Percentiles rank a stretch among this genome's conserved stretches.
Evolutionary conservation across 2,888 invertebrate species (phyloP).

Genomic region (Lasius fuliginosus): DNA sequence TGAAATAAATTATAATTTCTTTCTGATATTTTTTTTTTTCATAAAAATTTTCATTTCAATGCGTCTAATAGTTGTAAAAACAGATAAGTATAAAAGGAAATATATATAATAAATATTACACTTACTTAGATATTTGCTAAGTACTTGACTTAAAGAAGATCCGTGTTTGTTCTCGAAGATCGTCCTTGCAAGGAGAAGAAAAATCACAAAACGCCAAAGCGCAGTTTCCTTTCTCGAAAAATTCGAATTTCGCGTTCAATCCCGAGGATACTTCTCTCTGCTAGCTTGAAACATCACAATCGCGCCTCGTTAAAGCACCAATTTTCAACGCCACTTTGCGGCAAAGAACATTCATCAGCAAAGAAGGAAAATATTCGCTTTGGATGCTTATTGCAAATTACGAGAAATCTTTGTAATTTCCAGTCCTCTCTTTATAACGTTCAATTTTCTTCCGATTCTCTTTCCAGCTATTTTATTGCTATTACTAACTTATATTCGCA

Average conservation of each 20-base stretch:
- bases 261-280: not conserved
- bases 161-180: not conserved
- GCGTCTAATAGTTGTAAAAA: not conserved
- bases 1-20: not conserved
- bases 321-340: not conserved
- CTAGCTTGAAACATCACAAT: conserved; percentile 21
- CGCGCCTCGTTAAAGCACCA: not conserved
- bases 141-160: conserved; percentile 7
- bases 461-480: not conserved
- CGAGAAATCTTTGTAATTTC: not conserved
- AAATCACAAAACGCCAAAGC: not conserved
- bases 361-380: not conserved
- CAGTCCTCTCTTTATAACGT: not conserved
- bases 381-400: not conserved
- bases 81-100: not conserved
- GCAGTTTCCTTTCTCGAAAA: not conserved
- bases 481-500: not conserved
- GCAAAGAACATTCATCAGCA: not conserved
- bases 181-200: not conserved
- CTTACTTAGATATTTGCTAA: conserved; percentile 37
- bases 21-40: not conserved
- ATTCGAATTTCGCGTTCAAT: conserved; percentile 13
- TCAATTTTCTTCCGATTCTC: not conserved
- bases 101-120: conserved; percentile 4
- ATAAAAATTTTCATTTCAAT: not conserved